Conservation (phyloP, 2,797 vertebrate genomes). For the Sebastes melanostomus region DNA sequence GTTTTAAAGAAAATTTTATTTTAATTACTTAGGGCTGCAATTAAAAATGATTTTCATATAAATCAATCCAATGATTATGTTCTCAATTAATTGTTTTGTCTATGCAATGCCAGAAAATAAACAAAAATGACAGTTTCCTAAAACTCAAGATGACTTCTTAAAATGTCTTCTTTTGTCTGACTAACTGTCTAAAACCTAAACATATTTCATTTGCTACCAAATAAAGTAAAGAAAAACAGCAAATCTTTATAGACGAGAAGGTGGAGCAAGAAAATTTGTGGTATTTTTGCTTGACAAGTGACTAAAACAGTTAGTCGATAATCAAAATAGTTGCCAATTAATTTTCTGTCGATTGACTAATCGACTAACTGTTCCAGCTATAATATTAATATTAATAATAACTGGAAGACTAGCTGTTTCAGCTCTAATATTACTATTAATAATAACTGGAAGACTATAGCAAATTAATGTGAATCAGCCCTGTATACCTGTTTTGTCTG, state of each 20-base stretch:
- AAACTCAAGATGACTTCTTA: background rate
- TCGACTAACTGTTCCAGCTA: background rate
- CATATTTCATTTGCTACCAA: background rate
- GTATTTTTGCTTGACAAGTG: background rate
- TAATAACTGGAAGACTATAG: background rate
- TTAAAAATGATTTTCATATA: no score
- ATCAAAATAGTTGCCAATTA: background rate
- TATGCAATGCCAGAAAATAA: background rate
- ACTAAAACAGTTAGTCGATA: background rate
- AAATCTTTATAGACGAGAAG: background rate
- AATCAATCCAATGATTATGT: background rate
- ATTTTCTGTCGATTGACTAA: background rate
- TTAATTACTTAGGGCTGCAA: no score
- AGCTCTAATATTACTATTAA: background rate
- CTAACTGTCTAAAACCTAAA: background rate
- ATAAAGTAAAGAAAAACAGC: background rate
- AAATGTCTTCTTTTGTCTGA: background rate
- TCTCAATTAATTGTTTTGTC: background rate
- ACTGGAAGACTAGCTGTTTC: background rate
- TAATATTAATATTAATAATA: background rate
- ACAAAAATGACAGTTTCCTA: background rate
- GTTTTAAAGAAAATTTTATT: no score
- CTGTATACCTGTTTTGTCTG: background rate
- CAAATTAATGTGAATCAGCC: background rate
- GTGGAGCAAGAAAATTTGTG: background rate